Evolutionary conservation across 2,113 vertebrate genomes (phyloP).

Genomic region (Misgurnus anguillicaudatus): DNA sequence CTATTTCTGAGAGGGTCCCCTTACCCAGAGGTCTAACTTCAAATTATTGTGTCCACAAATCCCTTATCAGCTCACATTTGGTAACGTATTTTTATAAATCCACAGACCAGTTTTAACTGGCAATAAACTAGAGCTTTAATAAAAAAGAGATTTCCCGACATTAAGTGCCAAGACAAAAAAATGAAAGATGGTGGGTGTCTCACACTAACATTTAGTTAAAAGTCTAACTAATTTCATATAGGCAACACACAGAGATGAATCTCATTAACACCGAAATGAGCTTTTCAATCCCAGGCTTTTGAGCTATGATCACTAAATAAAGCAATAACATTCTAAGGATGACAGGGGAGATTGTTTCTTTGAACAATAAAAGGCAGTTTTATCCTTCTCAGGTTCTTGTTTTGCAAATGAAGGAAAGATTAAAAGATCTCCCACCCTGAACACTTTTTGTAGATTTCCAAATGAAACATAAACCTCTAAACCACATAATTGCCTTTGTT

Average conservation of each 20-base stretch:
- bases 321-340: not conserved
- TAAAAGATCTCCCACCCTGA: slow-evolving; percentile 32
- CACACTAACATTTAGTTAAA: not conserved
- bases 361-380: not conserved
- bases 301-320: slow-evolving; percentile 20
- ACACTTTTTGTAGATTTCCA: slow-evolving; percentile 19
- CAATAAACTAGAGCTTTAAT: no score
- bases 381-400: not conserved
- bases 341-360: not conserved
- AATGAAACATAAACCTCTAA: not conserved
- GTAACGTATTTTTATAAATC: no score
- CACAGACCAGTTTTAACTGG: no score
- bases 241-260: not conserved
- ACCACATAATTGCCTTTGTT: not conserved
- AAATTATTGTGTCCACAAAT: no score
- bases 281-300: not conserved
- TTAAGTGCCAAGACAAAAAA: no score
- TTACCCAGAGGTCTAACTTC: no score
- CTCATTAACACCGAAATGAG: not conserved
- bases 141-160: no score
- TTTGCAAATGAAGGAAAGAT: slow-evolving; percentile 32
- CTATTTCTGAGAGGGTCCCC: no score
- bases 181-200: no score
- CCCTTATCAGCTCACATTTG: no score
- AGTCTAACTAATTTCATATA: not conserved